A percentile compares a stretch with the other conserved stretches of the same genome.
These are phyloP conservation scores for Nephila pilipes DNA, from an alignment of 1,140 invertebrate genomes.

Conservation along the genomic window DNA sequence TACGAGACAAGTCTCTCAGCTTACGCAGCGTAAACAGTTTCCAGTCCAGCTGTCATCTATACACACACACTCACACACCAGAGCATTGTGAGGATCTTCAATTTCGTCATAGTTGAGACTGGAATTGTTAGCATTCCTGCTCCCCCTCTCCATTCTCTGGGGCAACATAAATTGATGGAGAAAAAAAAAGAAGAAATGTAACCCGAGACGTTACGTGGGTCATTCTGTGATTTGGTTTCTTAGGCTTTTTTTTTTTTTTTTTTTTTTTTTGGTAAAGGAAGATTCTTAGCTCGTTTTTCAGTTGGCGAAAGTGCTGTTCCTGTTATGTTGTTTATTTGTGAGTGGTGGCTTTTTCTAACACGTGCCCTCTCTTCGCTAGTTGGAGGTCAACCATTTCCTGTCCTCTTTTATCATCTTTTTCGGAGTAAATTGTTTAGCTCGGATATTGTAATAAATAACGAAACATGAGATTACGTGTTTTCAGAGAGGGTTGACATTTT, in stretches of 20 bases:
- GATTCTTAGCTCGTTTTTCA: conserved; percentile 10
- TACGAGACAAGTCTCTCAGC: not conserved
- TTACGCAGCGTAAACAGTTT: conserved; percentile 24
- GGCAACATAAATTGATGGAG: conserved; percentile 21
- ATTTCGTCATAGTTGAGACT: not conserved
- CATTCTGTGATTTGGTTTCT: conserved; percentile 24
- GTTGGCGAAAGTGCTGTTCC: conserved; percentile 26
- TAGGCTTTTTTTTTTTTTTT: not conserved
- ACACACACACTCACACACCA: conserved; percentile 28
- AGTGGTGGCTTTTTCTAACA: not conserved
- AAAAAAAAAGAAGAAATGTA: conserved; percentile 4
- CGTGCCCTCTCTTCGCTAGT: not conserved
- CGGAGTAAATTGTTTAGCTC: not conserved
- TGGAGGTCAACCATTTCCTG: conserved; percentile 44
- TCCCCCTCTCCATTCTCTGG: not conserved
- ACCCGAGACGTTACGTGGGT: conserved; percentile 20
- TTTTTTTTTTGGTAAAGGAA: not conserved
- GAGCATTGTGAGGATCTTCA: not conserved
- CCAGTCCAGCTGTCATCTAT: not conserved
- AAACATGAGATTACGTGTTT: no score
- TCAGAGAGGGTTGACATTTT: no score
- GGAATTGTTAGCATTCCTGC: conserved; percentile 6
- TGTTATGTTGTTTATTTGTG: conserved; percentile 32
- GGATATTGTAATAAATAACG: conserved; percentile 8
- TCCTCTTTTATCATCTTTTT: not conserved